Evolutionary conservation across 2,888 invertebrate species (phyloP), one percentile per base, ranked within the genome.

Genomic region (Tinea semifulvella): DNA sequence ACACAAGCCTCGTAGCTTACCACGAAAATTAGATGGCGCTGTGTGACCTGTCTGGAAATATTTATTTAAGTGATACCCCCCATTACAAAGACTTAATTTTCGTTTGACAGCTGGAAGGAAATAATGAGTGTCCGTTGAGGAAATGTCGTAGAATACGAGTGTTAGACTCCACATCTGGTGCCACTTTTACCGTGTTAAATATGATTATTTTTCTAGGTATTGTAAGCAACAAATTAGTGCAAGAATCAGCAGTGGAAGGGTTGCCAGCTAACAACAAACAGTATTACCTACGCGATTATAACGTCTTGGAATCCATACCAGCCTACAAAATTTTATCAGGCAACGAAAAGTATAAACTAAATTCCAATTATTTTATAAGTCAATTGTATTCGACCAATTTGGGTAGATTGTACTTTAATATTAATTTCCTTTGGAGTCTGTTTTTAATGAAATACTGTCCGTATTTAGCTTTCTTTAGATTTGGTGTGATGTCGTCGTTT

Each of bases 381-480:
- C 39, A 45, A 0, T 49, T 84, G 6, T 77, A 84, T 53, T 61
- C 65, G 6, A 82, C 75, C 10, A 62, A 53, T 46, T 55, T 86
- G 43, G 84, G 88, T 13, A 81, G 89, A 7, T 63, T 80, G 35
- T 84, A 85, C 53, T 82, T 88, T 43, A 91, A 91, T 58, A 59
- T 70, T 17, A 73, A 85, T 42, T 85, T 87, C 58, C 71, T 75
- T 55, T 56, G 87, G 1, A 74, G 84, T 14, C 59, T 90, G 13
- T 82, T 84, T 50, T 58, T 91, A 0, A 86, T 88, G 63, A 84
- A 84, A 51, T 83, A 87, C 44, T 87, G 85, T 55, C 92, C 92
- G 0, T 87, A 87, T 52, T 54, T 91, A 35, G 89, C 89, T 0
- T 87, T 88, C 63, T 83, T 83, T 55, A 79, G 71, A 27, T 90